A percentile compares a stretch with the other conserved stretches of the same genome.
Evolutionary conservation across 2,113 vertebrate genomes (phyloP).

Genomic region (Sardina pilchardus): DNA sequence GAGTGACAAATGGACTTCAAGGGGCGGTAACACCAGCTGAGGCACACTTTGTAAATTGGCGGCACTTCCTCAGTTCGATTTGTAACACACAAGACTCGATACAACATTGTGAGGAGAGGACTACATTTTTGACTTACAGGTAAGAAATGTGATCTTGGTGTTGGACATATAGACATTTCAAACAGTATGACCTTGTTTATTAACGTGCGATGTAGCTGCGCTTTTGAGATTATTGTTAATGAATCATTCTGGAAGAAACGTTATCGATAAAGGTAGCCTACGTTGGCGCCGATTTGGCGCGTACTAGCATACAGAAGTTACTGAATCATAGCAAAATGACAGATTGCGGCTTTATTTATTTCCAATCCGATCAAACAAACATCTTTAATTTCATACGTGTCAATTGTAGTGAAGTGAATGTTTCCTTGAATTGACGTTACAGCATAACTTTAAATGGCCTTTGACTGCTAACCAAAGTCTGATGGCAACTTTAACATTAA

Average conservation of each 20-base stretch:
- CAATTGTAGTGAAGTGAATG: not conserved
- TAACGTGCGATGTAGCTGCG: too few species aligned
- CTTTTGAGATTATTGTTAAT: not conserved
- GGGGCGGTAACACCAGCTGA: not conserved
- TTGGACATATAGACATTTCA: not conserved
- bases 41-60: not conserved
- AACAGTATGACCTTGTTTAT: not conserved
- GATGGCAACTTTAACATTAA: not conserved
- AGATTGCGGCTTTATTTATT: not conserved
- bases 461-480: not conserved
- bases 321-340: not conserved
- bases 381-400: not conserved
- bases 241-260: not conserved
- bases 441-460: not conserved
- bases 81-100: not conserved
- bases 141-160: not conserved
- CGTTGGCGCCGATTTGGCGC: not conserved
- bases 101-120: not conserved
- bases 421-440: not conserved
- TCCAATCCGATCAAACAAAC: not conserved
- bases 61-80: not conserved
- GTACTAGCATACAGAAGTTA: not conserved
- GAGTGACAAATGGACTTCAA: not conserved
- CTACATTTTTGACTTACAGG: not conserved
- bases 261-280: not conserved